A percentile compares a stretch with the other conserved stretches of the same genome.
Conservation (phyloP, 2,797 vertebrate species). For the Etheostoma nigrum region DNA sequence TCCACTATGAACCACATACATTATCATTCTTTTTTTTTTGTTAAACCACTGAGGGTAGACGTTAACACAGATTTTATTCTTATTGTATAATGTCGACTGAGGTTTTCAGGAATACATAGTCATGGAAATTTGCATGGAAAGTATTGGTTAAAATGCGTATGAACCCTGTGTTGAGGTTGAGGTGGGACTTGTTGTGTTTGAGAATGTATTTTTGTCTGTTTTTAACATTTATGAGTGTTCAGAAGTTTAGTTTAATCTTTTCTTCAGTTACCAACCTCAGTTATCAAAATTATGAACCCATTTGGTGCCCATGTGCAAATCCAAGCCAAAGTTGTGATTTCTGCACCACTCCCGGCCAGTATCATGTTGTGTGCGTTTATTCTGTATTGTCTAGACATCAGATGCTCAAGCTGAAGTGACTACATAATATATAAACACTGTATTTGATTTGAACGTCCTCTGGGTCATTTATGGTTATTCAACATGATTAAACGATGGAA, state of each 20-base stretch:
- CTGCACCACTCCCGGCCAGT: neutral
- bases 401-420: neutral
- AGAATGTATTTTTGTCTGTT: neutral
- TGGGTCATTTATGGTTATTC: conserved; percentile 6
- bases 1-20: too few species aligned
- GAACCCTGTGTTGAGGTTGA: too few species aligned
- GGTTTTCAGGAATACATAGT: too few species aligned
- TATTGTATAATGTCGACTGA: too few species aligned
- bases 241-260: neutral
- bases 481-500: conserved; percentile 7
- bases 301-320: conserved; percentile 13
- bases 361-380: conserved; percentile 4
- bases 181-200: too few species aligned
- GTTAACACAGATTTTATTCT: too few species aligned
- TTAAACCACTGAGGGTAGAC: too few species aligned
- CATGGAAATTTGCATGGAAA: too few species aligned
- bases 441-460: conserved; percentile 17
- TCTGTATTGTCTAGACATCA: conserved; percentile 19
- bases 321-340: conserved; percentile 34
- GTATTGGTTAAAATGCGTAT: too few species aligned
- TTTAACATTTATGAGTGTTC: neutral
- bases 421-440: conserved; percentile 20
- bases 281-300: conserved; percentile 28
- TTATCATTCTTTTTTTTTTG: too few species aligned
- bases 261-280: neutral